Evolutionary conservation across 2,113 vertebrate species (phyloP).

Genomic region (Neodon shergylaensis): DNA sequence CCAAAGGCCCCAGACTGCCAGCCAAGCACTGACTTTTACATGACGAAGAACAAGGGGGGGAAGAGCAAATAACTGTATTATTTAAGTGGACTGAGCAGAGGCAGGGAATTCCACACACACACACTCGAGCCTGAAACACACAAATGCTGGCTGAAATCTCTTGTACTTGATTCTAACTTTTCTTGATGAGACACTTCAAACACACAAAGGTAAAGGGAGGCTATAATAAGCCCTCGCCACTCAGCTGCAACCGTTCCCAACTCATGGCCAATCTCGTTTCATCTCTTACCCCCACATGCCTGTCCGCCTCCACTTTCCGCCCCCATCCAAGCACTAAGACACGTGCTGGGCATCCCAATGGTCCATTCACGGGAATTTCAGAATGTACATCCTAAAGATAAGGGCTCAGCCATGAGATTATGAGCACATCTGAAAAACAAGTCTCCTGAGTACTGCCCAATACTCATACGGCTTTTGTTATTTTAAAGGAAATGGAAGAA

Average conservation of each 20-base stretch:
- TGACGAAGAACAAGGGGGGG: background rate
- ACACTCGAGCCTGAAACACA: background rate
- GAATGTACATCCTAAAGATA: constrained; percentile 2
- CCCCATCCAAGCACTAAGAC: background rate
- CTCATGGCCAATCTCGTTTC: background rate
- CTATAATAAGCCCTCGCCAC: background rate
- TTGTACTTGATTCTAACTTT: constrained; percentile 43
- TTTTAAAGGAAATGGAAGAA: background rate
- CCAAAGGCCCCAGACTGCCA: background rate
- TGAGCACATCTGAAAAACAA: constrained; percentile 1
- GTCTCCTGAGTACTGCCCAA: constrained; percentile 4
- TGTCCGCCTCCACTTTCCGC: background rate
- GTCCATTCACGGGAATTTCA: background rate
- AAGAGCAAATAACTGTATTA: constrained; percentile 9
- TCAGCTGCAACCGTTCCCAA: background rate
- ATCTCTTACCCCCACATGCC: background rate
- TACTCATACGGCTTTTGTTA: background rate
- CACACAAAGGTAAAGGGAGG: constrained; percentile 3
- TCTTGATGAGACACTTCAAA: constrained; percentile 34
- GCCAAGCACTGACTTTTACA: constrained; percentile 1
- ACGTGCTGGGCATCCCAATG: constrained; percentile 1
- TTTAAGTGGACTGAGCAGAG: background rate
- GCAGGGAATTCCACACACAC: background rate
- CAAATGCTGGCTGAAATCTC: background rate
- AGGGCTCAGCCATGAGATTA: background rate